Evolutionary conservation across 2,113 vertebrate genomes (phyloP).

Genomic region (Microtus montanus): DNA sequence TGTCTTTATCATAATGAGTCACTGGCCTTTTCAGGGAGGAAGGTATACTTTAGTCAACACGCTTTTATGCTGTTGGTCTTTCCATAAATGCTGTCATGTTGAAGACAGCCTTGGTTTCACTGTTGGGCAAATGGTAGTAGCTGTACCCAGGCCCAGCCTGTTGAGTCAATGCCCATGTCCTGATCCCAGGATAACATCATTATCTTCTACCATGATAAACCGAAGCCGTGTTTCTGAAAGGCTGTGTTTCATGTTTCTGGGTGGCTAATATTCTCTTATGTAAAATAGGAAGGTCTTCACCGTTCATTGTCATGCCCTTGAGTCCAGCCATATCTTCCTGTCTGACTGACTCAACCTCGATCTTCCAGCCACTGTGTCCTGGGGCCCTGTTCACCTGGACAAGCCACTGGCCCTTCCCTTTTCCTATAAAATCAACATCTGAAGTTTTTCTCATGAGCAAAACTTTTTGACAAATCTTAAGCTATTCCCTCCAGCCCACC

Average conservation of each 20-base stretch:
- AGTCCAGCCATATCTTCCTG: neutral
- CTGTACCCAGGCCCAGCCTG: neutral
- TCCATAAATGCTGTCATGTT: neutral
- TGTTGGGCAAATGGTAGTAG: neutral
- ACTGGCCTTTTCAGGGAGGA: neutral
- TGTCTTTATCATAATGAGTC: neutral
- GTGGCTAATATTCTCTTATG: neutral
- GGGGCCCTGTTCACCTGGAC: neutral
- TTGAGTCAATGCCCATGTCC: neutral
- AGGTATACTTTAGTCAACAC: neutral
- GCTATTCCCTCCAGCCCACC: neutral
- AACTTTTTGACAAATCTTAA: neutral
- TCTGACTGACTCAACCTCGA: neutral
- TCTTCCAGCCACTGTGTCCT: neutral
- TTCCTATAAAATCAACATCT: neutral
- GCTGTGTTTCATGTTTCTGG: neutral
- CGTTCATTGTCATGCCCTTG: neutral
- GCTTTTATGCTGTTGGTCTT: neutral
- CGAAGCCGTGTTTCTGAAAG: neutral
- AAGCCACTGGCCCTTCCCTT: neutral
- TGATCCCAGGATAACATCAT: neutral
- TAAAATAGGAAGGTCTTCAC: neutral
- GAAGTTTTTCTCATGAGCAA: neutral
- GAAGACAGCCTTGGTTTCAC: neutral
- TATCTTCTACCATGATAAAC: neutral